Percentiles rank a stretch among this genome's conserved stretches.
Conservation (phyloP, 1,140 invertebrate species). For the Amyelois transitella region DNA sequence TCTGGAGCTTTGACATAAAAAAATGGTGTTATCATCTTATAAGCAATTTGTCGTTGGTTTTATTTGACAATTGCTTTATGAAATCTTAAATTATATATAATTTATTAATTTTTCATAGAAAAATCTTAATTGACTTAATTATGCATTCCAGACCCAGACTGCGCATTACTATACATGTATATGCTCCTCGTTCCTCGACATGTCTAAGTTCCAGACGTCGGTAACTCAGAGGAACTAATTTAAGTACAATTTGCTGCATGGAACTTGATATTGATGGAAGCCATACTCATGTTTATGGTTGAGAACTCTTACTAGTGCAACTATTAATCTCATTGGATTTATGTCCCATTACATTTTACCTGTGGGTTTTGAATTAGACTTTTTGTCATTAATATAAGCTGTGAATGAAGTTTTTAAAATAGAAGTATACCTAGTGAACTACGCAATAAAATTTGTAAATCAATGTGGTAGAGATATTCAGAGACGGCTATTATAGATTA, state of each 20-base stretch:
- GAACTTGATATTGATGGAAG: slow-evolving; percentile 10
- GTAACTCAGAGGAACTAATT: slow-evolving; percentile 41
- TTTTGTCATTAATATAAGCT: too few species aligned
- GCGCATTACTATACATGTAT: not conserved
- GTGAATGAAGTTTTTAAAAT: too few species aligned
- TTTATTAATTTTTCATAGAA: too few species aligned
- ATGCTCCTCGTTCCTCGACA: slow-evolving; percentile 1
- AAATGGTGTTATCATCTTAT: not conserved
- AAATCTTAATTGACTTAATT: too few species aligned
- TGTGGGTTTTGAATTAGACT: not conserved
- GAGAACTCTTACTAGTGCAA: slow-evolving; percentile 3
- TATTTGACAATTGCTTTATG: too few species aligned
- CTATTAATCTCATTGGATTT: not conserved
- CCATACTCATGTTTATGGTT: slow-evolving; percentile 35
- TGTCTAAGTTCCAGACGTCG: slow-evolving; percentile 15
- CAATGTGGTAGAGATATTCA: too few species aligned
- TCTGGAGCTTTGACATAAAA: not conserved
- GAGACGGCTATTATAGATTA: too few species aligned
- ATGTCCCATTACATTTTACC: not conserved
- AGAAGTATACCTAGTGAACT: too few species aligned
- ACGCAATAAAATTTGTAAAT: too few species aligned
- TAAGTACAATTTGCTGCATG: slow-evolving; percentile 41
- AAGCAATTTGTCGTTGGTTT: not conserved
- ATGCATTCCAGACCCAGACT: too few species aligned
- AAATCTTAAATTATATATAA: too few species aligned